Evolutionary conservation across 2,888 invertebrate species (phyloP).

Genomic region (Diploptera punctata): DNA sequence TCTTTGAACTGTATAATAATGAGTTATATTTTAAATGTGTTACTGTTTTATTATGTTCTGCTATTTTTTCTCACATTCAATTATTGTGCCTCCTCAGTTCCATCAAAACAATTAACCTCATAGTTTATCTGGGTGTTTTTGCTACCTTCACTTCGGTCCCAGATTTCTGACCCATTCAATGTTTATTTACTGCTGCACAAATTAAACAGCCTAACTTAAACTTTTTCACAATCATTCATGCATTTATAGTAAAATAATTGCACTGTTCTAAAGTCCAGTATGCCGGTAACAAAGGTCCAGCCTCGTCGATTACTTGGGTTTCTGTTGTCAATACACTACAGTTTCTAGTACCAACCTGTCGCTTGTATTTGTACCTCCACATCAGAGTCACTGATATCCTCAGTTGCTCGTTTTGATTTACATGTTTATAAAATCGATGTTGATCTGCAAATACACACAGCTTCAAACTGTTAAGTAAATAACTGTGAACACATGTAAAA

Average conservation of each 20-base stretch:
- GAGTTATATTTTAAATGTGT: not conserved
- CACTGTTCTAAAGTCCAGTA: not conserved
- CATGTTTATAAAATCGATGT: no score
- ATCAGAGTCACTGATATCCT: not conserved
- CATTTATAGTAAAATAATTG: not conserved
- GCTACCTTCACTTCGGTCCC: not conserved
- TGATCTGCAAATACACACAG: no score
- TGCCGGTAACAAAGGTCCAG: not conserved
- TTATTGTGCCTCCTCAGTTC: not conserved
- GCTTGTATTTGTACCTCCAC: not conserved
- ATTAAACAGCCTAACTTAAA: not conserved
- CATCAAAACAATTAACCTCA: not conserved
- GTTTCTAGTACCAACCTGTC: not conserved
- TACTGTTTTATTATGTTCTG: not conserved
- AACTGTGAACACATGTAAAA: no score
- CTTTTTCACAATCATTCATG: not conserved
- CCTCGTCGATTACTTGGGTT: not conserved
- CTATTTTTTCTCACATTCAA: not conserved
- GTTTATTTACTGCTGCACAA: not conserved
- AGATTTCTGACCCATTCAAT: not conserved
- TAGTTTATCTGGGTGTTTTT: not conserved
- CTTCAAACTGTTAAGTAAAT: no score
- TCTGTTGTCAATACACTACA: not conserved
- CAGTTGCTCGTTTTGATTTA: not conserved
- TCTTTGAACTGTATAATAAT: not conserved